A percentile compares a stretch with the other conserved stretches of the same genome.
phyloP scores from a whole-genome alignment of 2,113 vertebrate species.

The Athene noctua region DNA sequence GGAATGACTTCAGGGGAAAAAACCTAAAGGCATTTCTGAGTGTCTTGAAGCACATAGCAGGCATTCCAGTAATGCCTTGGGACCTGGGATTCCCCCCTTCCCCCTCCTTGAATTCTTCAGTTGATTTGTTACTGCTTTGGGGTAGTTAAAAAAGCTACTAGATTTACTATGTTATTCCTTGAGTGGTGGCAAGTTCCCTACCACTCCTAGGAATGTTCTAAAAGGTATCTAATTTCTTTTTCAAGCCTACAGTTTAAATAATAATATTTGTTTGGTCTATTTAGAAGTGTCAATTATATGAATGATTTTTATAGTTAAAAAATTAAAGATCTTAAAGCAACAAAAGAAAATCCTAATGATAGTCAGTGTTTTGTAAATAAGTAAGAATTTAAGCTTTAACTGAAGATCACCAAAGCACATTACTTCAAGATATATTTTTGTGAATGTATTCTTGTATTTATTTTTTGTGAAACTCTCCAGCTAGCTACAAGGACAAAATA shows the following conservation, averaged over 20 bases:
- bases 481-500: background rate
- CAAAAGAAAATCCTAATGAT: background rate
- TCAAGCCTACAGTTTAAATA: background rate
- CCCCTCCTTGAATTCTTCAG: background rate
- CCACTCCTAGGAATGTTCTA: background rate
- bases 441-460: background rate
- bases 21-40: background rate
- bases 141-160: background rate
- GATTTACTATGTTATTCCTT: background rate
- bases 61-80: constrained; percentile 17
- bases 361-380: background rate
- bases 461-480: background rate
- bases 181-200: background rate
- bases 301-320: background rate
- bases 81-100: background rate
- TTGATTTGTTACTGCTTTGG: background rate
- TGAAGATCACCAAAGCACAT: background rate
- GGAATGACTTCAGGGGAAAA: background rate
- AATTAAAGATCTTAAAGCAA: background rate
- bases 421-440: background rate
- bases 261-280: background rate
- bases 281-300: background rate
- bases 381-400: background rate
- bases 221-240: background rate
- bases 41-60: background rate